Evolutionary conservation across 1,140 invertebrate genomes (phyloP).

Genomic region (Orchestia grillus): DNA sequence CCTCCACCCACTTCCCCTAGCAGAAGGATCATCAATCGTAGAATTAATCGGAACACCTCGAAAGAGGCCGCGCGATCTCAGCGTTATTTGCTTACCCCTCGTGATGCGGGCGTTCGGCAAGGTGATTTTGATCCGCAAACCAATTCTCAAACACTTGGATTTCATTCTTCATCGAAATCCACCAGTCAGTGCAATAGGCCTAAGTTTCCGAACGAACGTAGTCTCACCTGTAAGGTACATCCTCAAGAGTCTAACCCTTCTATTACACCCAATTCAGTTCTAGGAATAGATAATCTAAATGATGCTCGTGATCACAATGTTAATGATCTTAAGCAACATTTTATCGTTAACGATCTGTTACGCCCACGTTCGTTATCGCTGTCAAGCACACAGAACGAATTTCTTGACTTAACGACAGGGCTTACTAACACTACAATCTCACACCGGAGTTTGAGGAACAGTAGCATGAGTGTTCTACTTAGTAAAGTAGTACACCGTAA

Average conservation of each 20-base stretch:
- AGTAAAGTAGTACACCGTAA: background rate
- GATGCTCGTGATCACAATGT: background rate
- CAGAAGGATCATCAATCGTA: constrained; percentile 62
- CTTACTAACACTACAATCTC: background rate
- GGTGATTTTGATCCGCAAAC: background rate
- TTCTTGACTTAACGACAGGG: background rate
- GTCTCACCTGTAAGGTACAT: background rate
- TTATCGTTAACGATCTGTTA: background rate
- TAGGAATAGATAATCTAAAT: background rate
- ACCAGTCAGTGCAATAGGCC: background rate
- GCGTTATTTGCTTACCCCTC: background rate
- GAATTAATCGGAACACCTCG: background rate
- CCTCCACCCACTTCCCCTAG: constrained; percentile 62
- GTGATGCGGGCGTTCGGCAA: background rate
- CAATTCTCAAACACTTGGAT: background rate
- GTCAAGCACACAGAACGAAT: background rate
- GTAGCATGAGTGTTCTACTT: background rate
- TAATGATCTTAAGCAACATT: background rate
- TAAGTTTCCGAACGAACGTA: background rate
- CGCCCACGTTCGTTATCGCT: background rate
- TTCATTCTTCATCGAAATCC: background rate
- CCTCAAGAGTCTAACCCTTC: background rate
- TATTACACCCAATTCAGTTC: background rate
- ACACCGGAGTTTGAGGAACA: background rate
- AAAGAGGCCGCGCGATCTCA: constrained; percentile 33